Conservation (phyloP, 2,888 invertebrate species). For the Arge pagana region DNA sequence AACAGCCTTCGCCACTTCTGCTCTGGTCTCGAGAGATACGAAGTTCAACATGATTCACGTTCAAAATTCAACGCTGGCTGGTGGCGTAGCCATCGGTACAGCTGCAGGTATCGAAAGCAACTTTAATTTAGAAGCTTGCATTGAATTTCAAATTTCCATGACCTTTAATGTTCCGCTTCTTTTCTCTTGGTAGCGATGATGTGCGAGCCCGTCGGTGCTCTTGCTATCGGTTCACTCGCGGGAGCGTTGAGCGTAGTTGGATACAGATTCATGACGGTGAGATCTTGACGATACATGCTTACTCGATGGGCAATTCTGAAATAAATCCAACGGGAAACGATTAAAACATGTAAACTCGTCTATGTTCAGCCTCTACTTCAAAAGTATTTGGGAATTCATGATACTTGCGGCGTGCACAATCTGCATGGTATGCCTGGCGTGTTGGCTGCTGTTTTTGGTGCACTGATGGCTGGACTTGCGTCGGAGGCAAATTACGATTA, state of each 20-base stretch:
- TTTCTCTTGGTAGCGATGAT: conserved; percentile 61
- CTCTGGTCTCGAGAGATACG: conserved; percentile 72
- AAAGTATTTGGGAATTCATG: conserved; percentile 67
- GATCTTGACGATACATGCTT: too few relatives aligned
- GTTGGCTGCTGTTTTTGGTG: conserved; percentile 79
- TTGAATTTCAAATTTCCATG: conserved; percentile 6
- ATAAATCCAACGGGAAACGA: conserved; percentile 23
- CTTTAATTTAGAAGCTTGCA: too few relatives aligned
- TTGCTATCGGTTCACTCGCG: conserved; percentile 78
- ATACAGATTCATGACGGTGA: conserved; percentile 76
- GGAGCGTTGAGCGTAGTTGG: conserved; percentile 81
- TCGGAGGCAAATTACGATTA: conserved; percentile 68
- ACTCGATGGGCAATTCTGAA: conserved; percentile 21
- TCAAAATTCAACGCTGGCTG: conserved; percentile 92
- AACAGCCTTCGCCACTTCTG: conserved; percentile 82
- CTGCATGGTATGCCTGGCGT: conserved; percentile 96
- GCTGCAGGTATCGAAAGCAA: conserved; percentile 60
- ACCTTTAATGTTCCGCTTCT: neutral
- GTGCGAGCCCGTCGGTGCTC: conserved; percentile 81
- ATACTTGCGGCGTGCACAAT: conserved; percentile 95
- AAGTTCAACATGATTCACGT: conserved; percentile 92
- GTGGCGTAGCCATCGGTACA: conserved; percentile 90
- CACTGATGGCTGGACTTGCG: conserved; percentile 75
- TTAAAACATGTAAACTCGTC: conserved; percentile 7
- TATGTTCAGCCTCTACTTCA: conserved; percentile 65